phyloP scores from a whole-genome alignment of 2,888 invertebrate genomes.

The Yponomeuta malinellus region DNA sequence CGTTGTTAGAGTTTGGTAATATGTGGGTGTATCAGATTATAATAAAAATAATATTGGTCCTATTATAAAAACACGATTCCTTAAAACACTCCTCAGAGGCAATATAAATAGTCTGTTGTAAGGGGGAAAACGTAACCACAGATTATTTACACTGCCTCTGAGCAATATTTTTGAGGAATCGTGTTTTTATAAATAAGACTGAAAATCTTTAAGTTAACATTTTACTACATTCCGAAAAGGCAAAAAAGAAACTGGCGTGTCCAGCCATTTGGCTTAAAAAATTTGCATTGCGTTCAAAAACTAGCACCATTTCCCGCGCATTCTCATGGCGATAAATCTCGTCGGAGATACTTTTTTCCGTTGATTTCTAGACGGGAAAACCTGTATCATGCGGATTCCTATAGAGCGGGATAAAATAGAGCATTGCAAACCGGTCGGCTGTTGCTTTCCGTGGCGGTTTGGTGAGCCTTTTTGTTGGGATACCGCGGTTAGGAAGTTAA shows the following conservation, averaged over 20 bases:
- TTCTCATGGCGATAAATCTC: constrained; percentile 13
- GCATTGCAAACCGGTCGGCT: not conserved
- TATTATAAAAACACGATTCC: too few relatives aligned
- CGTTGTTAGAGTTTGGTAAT: not conserved
- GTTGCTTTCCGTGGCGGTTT: not conserved
- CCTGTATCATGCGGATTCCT: constrained; percentile 1
- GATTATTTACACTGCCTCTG: too few relatives aligned
- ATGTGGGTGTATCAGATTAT: too few relatives aligned
- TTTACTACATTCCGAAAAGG: too few relatives aligned
- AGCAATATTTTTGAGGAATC: too few relatives aligned
- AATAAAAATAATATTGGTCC: too few relatives aligned
- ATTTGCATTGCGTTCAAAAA: not conserved
- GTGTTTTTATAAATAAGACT: too few relatives aligned
- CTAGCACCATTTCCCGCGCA: not conserved
- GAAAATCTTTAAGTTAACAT: too few relatives aligned
- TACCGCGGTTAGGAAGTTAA: not conserved
- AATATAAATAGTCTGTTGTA: too few relatives aligned
- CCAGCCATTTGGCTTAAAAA: not conserved
- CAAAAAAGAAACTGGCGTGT: not conserved
- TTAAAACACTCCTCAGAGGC: too few relatives aligned
- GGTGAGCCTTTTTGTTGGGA: not conserved
- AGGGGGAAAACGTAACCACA: too few relatives aligned
- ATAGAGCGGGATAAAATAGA: constrained; percentile 11
- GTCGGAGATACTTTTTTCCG: constrained; percentile 14
- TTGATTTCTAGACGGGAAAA: constrained; percentile 14